These are phyloP conservation scores for Apantesis nais DNA, from an alignment of 2,888 invertebrate species.

Conservation along the genomic window DNA sequence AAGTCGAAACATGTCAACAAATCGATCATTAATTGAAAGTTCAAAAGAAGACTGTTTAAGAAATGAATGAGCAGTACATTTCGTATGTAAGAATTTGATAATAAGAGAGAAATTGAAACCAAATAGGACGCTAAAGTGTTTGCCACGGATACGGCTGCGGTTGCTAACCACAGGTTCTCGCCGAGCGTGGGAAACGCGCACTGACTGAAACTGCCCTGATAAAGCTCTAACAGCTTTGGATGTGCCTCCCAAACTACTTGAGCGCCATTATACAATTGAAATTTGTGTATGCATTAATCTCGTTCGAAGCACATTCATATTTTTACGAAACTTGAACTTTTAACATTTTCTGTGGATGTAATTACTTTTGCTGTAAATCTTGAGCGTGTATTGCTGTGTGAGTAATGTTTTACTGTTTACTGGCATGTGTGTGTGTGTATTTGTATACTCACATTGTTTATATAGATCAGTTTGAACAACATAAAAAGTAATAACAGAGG, in stretches of 20 bases:
- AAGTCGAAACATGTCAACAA: background rate
- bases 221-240: constrained; percentile 14
- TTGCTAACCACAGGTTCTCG: constrained; percentile 10
- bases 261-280: no score
- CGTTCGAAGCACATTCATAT: background rate
- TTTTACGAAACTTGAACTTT: background rate
- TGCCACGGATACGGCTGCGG: constrained; percentile 3
- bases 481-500: background rate
- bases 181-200: constrained; percentile 16
- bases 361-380: background rate
- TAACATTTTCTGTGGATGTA: background rate
- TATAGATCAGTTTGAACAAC: background rate
- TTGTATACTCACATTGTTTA: constrained; percentile 11
- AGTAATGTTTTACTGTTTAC: background rate
- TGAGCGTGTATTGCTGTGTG: background rate
- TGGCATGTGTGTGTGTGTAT: background rate
- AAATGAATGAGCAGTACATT: background rate
- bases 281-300: background rate
- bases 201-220: constrained; percentile 11
- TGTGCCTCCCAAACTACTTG: constrained; percentile 9
- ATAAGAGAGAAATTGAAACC: background rate
- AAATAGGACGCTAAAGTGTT: constrained; percentile 3
- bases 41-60: background rate
- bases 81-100: background rate
- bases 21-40: background rate